Conservation (phyloP, 2,888 invertebrate species). For the Vesta saturnalis region DNA sequence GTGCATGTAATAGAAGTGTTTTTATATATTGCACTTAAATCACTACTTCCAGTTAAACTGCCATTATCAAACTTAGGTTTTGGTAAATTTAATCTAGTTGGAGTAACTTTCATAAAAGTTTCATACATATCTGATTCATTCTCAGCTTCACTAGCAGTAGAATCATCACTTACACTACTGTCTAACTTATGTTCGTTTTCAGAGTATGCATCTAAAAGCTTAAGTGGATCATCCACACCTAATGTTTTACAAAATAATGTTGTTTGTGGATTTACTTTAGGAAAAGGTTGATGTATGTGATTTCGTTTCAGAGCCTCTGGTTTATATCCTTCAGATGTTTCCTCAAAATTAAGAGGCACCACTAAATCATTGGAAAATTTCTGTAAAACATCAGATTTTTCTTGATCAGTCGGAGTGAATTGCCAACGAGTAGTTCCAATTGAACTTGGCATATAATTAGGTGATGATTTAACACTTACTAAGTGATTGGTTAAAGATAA, state of each 20-base stretch:
- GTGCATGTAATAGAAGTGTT: not conserved
- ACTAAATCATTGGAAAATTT: constrained; percentile 74
- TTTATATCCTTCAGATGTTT: constrained; percentile 74
- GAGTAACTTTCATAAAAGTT: constrained; percentile 23
- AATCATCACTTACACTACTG: constrained; percentile 9
- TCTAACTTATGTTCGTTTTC: not conserved
- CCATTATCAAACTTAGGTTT: constrained; percentile 46
- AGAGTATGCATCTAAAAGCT: constrained; percentile 63
- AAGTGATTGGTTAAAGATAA: constrained; percentile 90
- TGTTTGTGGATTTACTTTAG: constrained; percentile 76
- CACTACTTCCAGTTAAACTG: not conserved
- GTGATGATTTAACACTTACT: constrained; percentile 74
- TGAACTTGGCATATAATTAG: constrained; percentile 85
- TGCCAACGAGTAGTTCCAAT: constrained; percentile 74
- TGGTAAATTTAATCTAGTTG: constrained; percentile 47
- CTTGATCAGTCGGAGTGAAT: constrained; percentile 79
- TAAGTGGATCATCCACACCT: constrained; percentile 84
- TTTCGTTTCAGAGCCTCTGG: constrained; percentile 55
- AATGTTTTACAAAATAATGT: constrained; percentile 72
- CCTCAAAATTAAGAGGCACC: constrained; percentile 82
- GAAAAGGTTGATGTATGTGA: constrained; percentile 60
- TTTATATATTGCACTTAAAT: not conserved
- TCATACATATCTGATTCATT: not conserved
- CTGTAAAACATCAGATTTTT: constrained; percentile 71
- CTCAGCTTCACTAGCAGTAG: constrained; percentile 17